Base-by-base conservation (phyloP, 1,140 invertebrate genomes). In the Drosophila persimilis region DNA sequence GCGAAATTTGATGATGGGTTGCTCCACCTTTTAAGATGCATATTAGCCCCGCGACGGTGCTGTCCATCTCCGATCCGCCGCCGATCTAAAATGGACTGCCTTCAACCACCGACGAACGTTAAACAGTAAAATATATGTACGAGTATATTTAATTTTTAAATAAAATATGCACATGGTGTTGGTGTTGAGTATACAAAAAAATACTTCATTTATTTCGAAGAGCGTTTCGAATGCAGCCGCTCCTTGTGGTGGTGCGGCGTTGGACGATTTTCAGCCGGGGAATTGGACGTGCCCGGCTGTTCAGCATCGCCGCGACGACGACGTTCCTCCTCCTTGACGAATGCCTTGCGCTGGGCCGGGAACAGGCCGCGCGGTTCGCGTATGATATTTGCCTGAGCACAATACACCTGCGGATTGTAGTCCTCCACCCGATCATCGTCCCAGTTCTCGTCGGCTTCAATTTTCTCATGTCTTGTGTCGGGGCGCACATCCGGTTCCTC, bases 371-470 rank as follows among this genome's bases (percentile, higher is more conserved):
- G 53, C 3, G 85, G 62, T n/a, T 77, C 70, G 0, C 84, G 64
- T 0, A 89, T 69, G 17, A 89, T 56, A 3, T 89, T 84, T 1
- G 77, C 80, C 6, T 1, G 50, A 4, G 76, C 11, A 20, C 53
- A 89, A 29, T 89, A 90, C 3, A 24, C n/a, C 52, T 79, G 44
- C 0, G 85, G 85, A 67, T 86, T 41, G 9, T 89, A 89, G 7
- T 73, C 83, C 1, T 60, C 57, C 6, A 43, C 61, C 29, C 71
- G 24, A 1, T 62, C 77, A 15, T 90, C 62, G 35, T 89, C 85
- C 85, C 85, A 89, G 48, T 89, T 86, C 8, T 89, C 85, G 20
- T 90, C 85, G 0, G 60, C 44, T 35, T 76, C 78, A 8, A 89
- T 88, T 46, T 65, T 86, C 0, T 44, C 39, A 22, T 80, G 85